Evolutionary conservation across 2,797 vertebrate genomes (phyloP).

Genomic region (Aeoliscus strigatus): DNA sequence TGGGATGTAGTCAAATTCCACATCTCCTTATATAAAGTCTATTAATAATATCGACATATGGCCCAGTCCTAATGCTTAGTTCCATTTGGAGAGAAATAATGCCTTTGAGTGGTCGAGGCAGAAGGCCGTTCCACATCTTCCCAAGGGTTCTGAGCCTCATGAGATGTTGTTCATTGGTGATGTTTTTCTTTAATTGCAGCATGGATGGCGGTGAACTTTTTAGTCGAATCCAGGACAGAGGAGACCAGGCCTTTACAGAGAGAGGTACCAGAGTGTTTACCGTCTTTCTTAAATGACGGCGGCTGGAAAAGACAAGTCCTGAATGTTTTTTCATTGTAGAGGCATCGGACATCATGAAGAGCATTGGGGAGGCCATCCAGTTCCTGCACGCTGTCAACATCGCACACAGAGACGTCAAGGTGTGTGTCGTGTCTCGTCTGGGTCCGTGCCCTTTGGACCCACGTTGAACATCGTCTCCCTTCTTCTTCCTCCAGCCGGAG

Average conservation of each 20-base stretch:
- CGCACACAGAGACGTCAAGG: slow-evolving; percentile 97
- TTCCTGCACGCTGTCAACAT: slow-evolving; percentile 95
- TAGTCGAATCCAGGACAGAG: slow-evolving; percentile 94
- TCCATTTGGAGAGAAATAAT: too few relatives aligned
- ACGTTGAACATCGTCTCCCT: too few relatives aligned
- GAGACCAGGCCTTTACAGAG: slow-evolving; percentile 98
- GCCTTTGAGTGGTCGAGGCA: too few relatives aligned
- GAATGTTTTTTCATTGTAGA: slow-evolving; percentile 67
- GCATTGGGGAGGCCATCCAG: slow-evolving; percentile 95
- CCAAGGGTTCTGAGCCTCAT: too few relatives aligned
- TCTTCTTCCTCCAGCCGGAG: slow-evolving; percentile 79
- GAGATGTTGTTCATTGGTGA: too few relatives aligned
- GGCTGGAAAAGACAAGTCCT: too few relatives aligned
- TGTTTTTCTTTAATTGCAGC: slow-evolving; percentile 71
- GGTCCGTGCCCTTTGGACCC: too few relatives aligned
- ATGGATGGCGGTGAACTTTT: slow-evolving; percentile 97
- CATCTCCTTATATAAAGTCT: too few relatives aligned
- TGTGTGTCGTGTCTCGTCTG: slow-evolving; percentile 61
- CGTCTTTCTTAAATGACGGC: neutral
- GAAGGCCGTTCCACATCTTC: too few relatives aligned
- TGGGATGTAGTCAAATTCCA: too few relatives aligned
- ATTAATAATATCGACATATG: too few relatives aligned
- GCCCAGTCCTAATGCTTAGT: too few relatives aligned
- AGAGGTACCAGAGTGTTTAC: slow-evolving; percentile 75
- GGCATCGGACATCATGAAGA: slow-evolving; percentile 98